A percentile compares a stretch with the other conserved stretches of the same genome.
These are phyloP conservation scores for Brachyhypopomus gauderio DNA, from an alignment of 2,113 vertebrate species.

Conservation along the genomic window DNA sequence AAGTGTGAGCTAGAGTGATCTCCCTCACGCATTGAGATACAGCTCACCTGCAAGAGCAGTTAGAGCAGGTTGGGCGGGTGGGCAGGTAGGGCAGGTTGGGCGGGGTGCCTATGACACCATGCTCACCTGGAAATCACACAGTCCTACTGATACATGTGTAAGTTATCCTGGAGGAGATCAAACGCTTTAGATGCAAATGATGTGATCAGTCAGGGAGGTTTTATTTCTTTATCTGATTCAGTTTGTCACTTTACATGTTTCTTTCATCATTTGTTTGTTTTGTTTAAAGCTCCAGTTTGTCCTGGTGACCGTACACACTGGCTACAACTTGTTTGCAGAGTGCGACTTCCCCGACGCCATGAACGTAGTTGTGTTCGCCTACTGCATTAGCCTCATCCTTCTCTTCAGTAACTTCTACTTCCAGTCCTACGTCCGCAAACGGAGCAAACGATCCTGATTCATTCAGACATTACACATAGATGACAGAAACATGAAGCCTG, in stretches of 20 bases:
- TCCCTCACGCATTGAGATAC: too few relatives aligned
- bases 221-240: background rate
- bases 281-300: slow-evolving; percentile 74
- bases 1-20: too few relatives aligned
- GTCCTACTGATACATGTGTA: too few relatives aligned
- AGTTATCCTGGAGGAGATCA: too few relatives aligned
- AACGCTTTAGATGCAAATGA: too few relatives aligned
- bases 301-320: slow-evolving; percentile 72
- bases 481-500: too few relatives aligned
- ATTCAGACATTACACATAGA: background rate
- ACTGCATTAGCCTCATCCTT: slow-evolving; percentile 72
- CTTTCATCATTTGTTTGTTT: background rate
- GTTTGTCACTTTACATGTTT: background rate
- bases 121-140: too few relatives aligned
- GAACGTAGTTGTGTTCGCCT: slow-evolving; percentile 68
- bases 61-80: too few relatives aligned
- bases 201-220: background rate
- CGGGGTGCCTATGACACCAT: too few relatives aligned
- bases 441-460: slow-evolving; percentile 64
- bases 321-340: slow-evolving; percentile 74
- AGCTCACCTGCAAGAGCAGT: too few relatives aligned
- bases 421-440: slow-evolving; percentile 65
- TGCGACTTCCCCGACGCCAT: slow-evolving; percentile 72
- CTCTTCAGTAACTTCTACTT: slow-evolving; percentile 78
- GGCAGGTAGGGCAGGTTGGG: too few relatives aligned